Evolutionary conservation across 2,888 invertebrate species (phyloP), one percentile per base, ranked within the genome.

Genomic region (Colostygia pectinataria): DNA sequence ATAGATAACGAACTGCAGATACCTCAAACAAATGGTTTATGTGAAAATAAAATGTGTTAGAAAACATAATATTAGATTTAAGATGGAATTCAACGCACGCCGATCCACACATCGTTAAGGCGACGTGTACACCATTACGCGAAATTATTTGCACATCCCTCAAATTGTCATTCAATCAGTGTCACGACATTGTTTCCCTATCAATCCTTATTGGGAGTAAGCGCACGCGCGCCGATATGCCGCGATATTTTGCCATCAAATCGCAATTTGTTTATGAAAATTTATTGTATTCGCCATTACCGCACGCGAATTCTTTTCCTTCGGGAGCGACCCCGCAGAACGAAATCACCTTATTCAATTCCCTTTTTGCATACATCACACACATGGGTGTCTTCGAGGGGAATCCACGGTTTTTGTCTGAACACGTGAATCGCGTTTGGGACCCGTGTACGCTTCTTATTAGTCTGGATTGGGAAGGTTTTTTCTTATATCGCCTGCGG

Each of bases 181-280:
- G 86, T 81, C 66, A 77, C 80, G 75, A 81, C 85, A 88, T 88
- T 89, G 89, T 89, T 89, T 89, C 80, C 84, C 84, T 88, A 89
- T 89, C 88, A 88, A 88, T 89, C 83, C 84, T 84, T 86, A 86
- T 89, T 87, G 88, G 81, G 66, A 87, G 77, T 80, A 71, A 71
- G 77, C 80, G 71, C 86, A 81, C 87, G 81, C 82, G 74, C 80
- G 78, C 81, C 80, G 81, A 79, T 80, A 77, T 71, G 68, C 79
- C 77, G 82, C 81, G 83, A 80, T 82, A 79, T 75, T 68, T 77
- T 76, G 78, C 87, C 89, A 90, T 90, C 90, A 90, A 90, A 90
- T 80, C 80, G 87, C 88, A 88, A 90, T 90, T 90, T 90, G 90
- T 90, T 90, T 90, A 90, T 90, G 90, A 90, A 90, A 90, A 90